Base-by-base conservation (phyloP, 2,888 invertebrate species). In the Tipula vernalis region DNA sequence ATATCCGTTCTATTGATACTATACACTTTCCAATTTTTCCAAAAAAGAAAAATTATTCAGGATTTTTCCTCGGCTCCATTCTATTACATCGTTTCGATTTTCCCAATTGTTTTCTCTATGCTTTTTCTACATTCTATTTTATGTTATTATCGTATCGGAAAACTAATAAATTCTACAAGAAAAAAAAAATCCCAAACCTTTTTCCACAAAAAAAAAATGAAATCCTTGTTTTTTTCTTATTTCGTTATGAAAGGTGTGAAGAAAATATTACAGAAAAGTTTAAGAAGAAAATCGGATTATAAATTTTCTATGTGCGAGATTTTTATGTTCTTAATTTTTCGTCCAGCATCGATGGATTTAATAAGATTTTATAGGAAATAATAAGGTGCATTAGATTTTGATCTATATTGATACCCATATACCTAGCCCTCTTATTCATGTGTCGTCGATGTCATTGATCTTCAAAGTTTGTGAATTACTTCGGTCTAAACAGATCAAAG, bases 241-340 rank as follows among this genome's bases (percentile, higher is more conserved):
- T 71, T 71, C 10, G 71, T 71, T 71, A 71, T 71, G 71, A 71
- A 71, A 71, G 71, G 71, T 71, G 71, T 71, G 71, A 71, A 71
- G 71, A 71, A 71, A 71, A 71, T 71, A 71, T 71, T 71, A 3
- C 8, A 71, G 10, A 28, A 71, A 71, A 28, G 18, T 18, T 28
- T 71, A 71, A 71, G 71, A 71, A 71, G 71, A 71, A 71, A 71
- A 71, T 71, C 71, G 71, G 71, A 71, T 71, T 71, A 71, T 71
- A 71, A 71, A 71, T 71, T 71, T 28, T 71, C 71, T 10, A 8
- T 71, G 10, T 71, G 28, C 4, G 15, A 28, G 28, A 28, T 28
- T 28, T 51, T 51, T 51, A 12, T 15, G 0, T 28, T 28, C 28
- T 28, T 28, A 28, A 28, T 28, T 28, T 28, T 28, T 51, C 51